A percentile compares a stretch with the other conserved stretches of the same genome.
phyloP scores from a whole-genome alignment of 1,140 invertebrate species.

The Bombus confusus region DNA sequence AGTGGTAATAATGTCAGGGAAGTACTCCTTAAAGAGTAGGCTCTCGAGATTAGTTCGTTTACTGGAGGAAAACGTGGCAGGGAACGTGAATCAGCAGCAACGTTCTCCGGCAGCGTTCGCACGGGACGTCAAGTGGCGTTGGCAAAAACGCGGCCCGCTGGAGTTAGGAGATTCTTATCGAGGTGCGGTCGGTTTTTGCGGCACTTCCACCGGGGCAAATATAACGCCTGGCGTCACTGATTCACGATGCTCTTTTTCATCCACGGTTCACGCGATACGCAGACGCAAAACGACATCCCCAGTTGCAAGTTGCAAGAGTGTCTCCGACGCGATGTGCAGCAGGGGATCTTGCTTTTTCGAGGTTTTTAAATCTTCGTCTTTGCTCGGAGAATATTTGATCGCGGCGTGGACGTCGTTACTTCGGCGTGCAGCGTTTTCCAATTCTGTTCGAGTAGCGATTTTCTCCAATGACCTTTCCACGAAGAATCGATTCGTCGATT shows the following conservation, averaged over 20 bases:
- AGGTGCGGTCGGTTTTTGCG: slow-evolving; percentile 22
- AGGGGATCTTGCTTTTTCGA: slow-evolving; percentile 2
- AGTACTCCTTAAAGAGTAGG: neutral
- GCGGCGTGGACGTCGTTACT: neutral
- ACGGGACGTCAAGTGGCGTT: slow-evolving; percentile 31
- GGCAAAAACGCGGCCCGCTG: slow-evolving; percentile 14
- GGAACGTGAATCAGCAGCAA: slow-evolving; percentile 20
- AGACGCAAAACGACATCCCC: slow-evolving; percentile 26
- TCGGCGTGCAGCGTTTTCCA: neutral
- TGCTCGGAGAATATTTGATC: neutral
- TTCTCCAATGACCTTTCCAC: neutral
- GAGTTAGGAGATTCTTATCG: slow-evolving; percentile 41
- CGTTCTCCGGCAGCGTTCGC: slow-evolving; percentile 8
- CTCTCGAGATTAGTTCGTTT: slow-evolving; percentile 12
- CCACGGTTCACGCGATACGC: slow-evolving; percentile 16
- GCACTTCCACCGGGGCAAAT: slow-evolving; percentile 10
- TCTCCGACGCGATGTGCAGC: neutral
- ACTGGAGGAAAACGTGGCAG: neutral
- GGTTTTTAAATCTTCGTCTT: neutral
- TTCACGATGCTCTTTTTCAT: slow-evolving; percentile 34
- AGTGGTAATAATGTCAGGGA: neutral
- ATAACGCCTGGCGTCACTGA: slow-evolving; percentile 45
- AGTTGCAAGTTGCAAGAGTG: neutral
- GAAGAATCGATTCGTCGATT: no score
- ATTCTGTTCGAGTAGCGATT: neutral